Base-by-base conservation (phyloP, 2,797 vertebrate genomes). In the Sebastes ruberrimus region DNA sequence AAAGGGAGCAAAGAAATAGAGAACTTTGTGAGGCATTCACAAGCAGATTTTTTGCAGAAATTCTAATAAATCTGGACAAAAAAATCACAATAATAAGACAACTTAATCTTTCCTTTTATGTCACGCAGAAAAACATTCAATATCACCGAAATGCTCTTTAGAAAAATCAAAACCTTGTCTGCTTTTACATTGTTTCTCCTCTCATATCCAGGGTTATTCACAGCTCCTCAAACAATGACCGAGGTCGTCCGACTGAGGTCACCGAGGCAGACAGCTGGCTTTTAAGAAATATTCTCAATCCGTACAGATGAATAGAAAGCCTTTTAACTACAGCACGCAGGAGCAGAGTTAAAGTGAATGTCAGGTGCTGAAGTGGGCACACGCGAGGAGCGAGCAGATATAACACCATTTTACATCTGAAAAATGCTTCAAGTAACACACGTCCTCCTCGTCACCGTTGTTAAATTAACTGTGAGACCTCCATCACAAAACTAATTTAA, bases 171-270 rank as follows among this genome's bases (percentile, higher is more conserved):
- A 33, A 20, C n/a, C 23, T 1, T 64, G 13, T 65, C 30, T 62
- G 11, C 56, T 55, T 72, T 72, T 42, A 20, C 9, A 25, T 53
- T 74, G 7, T 70, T 30, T 57, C 49, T 61, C 18, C 8, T 52
- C n/a, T 62, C 32, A 52, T 27, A 68, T 76, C 27, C 62, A 25
- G 22, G 10, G 11, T 59, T 74, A 53, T 61, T 71, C 23, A 68
- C 30, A 57, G n/a, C 38, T 77, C n/a, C 63, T 28, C 27, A 13
- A 72, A 71, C 73, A 86, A 28, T 66, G 55, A 65, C 42, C 13
- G 65, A 28, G 57, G 65, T 55, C 71, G 69, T 80, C 49, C 5
- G 25, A 56, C 30, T 20, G 52, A 74, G 77, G 69, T 65, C 73
- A 78, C 35, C 25, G 33, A 80, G 32, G 23, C 62, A 25, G 53